Conservation (phyloP, 2,888 invertebrate genomes). For the Beris chalybata region DNA sequence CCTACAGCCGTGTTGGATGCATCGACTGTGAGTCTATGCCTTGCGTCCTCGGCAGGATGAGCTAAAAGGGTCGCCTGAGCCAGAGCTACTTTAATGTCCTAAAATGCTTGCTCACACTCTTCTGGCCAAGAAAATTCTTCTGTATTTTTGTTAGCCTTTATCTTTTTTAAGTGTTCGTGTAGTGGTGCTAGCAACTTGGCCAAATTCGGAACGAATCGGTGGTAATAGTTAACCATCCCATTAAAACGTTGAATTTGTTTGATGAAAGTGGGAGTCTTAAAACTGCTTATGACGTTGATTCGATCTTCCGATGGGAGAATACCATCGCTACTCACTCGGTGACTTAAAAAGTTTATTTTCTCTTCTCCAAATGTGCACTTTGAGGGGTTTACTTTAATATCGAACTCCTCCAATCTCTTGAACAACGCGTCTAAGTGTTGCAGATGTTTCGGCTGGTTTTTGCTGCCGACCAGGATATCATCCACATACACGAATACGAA, state of each 20-base stretch:
- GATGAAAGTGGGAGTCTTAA: neutral
- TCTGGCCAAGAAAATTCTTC: neutral
- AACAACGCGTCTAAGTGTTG: too few species aligned
- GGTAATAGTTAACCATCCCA: slow-evolving; percentile 13
- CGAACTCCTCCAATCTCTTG: neutral
- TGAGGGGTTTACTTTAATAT: neutral
- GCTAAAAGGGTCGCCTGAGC: neutral
- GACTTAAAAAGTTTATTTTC: neutral
- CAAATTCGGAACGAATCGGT: slow-evolving; percentile 12
- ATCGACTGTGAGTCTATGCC: slow-evolving; percentile 3
- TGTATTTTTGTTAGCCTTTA: neutral
- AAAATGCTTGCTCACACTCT: neutral
- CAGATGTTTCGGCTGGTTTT: too few species aligned
- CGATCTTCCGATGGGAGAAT: slow-evolving; percentile 1
- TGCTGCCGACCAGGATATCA: too few species aligned
- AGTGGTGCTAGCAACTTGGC: neutral
- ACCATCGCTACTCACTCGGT: neutral
- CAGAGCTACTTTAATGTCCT: neutral
- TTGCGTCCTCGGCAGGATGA: too few species aligned
- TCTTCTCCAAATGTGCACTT: neutral
- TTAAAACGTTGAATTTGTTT: neutral
- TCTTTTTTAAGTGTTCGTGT: neutral
- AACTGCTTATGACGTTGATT: neutral
- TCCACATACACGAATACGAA: too few species aligned
- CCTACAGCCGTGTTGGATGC: slow-evolving; percentile 41